These are phyloP conservation scores for Sarcophaga variegata DNA, from an alignment of 2,888 invertebrate genomes.

Conservation along the genomic window DNA sequence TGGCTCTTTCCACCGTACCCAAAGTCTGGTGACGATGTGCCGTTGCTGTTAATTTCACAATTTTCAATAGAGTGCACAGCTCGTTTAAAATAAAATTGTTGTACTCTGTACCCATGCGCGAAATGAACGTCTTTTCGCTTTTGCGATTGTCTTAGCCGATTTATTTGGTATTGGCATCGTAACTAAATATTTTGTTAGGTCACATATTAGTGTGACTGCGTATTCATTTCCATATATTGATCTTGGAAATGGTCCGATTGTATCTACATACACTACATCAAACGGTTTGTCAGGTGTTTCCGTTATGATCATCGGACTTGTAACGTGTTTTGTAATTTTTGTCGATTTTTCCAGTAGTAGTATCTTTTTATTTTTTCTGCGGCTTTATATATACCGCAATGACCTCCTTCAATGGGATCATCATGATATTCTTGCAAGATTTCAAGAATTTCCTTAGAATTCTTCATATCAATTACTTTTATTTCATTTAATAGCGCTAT, in stretches of 20 bases:
- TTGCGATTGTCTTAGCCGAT: too few relatives aligned
- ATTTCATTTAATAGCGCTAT: too few relatives aligned
- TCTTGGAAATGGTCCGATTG: conserved; percentile 65
- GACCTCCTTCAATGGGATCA: conserved; percentile 37
- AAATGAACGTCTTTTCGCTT: too few relatives aligned
- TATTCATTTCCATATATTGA: conserved; percentile 48
- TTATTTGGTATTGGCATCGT: too few relatives aligned
- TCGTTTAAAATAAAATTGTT: too few relatives aligned
- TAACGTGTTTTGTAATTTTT: conserved; percentile 23
- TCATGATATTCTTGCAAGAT: conserved; percentile 39
- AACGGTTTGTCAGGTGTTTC: conserved; percentile 48
- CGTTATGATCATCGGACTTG: conserved; percentile 41
- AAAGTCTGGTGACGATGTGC: conserved; percentile 27
- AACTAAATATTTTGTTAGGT: too few relatives aligned
- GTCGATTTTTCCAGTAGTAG: conserved; percentile 46
- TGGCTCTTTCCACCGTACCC: conserved; percentile 30
- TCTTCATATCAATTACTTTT: too few relatives aligned
- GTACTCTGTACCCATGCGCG: too few relatives aligned
- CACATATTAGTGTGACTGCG: too few relatives aligned
- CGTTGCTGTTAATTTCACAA: conserved; percentile 24
- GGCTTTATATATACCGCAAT: conserved; percentile 41
- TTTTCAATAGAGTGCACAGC: conserved; percentile 2
- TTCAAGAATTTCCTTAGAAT: conserved; percentile 53
- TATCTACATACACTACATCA: conserved; percentile 64
- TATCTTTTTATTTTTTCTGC: conserved; percentile 51